These are phyloP conservation scores for Clarias batrachus DNA, from an alignment of 2,113 vertebrate genomes.

Conservation along the genomic window DNA sequence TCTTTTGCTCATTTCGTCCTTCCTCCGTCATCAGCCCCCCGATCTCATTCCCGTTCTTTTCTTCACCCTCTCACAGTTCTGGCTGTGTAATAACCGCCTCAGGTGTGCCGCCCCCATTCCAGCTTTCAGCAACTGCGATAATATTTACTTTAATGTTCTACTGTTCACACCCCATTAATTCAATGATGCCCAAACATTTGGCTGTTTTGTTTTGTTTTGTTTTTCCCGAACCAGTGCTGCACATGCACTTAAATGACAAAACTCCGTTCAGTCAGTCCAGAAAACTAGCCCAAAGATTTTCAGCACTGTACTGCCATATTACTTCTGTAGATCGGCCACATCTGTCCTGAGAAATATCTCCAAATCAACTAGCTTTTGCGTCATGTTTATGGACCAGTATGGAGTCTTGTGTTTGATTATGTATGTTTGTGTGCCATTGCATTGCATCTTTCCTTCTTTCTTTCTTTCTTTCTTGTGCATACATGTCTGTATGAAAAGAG, in stretches of 20 bases:
- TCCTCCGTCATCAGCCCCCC: background rate
- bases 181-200: slow-evolving; percentile 35
- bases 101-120: slow-evolving; percentile 19
- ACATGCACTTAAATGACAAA: slow-evolving; percentile 28
- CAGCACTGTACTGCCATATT: slow-evolving; percentile 43
- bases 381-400: background rate
- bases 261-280: slow-evolving; percentile 4
- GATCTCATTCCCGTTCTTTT: background rate
- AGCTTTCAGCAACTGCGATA: slow-evolving; percentile 25
- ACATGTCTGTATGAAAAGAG: slow-evolving; percentile 10
- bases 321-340: slow-evolving; percentile 12
- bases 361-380: background rate
- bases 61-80: slow-evolving; percentile 18
- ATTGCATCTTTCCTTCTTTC: slow-evolving; percentile 9
- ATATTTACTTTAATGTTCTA: slow-evolving; percentile 41
- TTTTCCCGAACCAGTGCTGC: slow-evolving; percentile 6
- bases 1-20: background rate
- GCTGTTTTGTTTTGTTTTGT: background rate
- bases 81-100: slow-evolving; percentile 30
- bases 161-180: slow-evolving; percentile 41
- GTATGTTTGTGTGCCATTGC: slow-evolving; percentile 29
- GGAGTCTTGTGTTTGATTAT: slow-evolving; percentile 8
- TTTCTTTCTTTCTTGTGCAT: slow-evolving; percentile 16
- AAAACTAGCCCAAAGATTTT: slow-evolving; percentile 40
- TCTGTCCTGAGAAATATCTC: slow-evolving; percentile 8